Percentiles rank a stretch among this genome's conserved stretches.
phyloP scores from a whole-genome alignment of 2,888 invertebrate genomes.

The Lordiphosa fenestrarum region DNA sequence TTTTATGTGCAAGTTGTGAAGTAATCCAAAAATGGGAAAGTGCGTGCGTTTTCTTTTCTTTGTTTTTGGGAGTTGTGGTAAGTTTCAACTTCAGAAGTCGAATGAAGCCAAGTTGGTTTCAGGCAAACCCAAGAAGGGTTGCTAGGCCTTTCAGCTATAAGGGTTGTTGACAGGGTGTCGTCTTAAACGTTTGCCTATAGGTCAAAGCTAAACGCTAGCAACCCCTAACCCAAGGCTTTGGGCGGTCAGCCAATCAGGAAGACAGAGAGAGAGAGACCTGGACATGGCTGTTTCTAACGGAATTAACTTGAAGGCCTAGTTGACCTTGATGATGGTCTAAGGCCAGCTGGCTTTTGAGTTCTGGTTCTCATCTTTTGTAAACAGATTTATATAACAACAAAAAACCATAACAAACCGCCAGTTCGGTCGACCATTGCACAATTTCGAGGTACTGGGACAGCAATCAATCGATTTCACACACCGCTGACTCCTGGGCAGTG shows the following conservation, averaged over 20 bases:
- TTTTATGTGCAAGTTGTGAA: conserved; percentile 1
- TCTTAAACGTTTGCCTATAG: conserved; percentile 38
- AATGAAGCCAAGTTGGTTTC: conserved; percentile 54
- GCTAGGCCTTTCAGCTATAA: background rate
- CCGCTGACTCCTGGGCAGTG: conserved; percentile 54
- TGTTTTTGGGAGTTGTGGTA: conserved; percentile 38
- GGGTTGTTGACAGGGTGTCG: conserved; percentile 42
- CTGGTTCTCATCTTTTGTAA: conserved; percentile 8
- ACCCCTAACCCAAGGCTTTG: conserved; percentile 42
- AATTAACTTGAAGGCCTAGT: conserved; percentile 17
- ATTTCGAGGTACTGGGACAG: conserved; percentile 32
- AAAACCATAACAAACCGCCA: conserved; percentile 3
- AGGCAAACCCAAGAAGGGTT: conserved; percentile 42
- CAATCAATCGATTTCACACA: conserved; percentile 67
- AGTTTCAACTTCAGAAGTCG: conserved; percentile 78
- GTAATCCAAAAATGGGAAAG: conserved; percentile 18
- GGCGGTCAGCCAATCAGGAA: conserved; percentile 57
- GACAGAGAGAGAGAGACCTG: conserved; percentile 6
- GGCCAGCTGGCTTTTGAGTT: conserved; percentile 16
- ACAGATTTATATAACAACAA: conserved; percentile 22
- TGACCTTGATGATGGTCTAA: conserved; percentile 36
- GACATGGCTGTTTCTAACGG: conserved; percentile 45
- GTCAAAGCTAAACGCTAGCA: conserved; percentile 30
- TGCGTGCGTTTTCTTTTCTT: conserved; percentile 1
- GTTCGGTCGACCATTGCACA: conserved; percentile 58